Evolutionary conservation across 53 echinoderm and acorn worm genomes (phyloP).

Genomic region (Apostichopus leukothele): DNA sequence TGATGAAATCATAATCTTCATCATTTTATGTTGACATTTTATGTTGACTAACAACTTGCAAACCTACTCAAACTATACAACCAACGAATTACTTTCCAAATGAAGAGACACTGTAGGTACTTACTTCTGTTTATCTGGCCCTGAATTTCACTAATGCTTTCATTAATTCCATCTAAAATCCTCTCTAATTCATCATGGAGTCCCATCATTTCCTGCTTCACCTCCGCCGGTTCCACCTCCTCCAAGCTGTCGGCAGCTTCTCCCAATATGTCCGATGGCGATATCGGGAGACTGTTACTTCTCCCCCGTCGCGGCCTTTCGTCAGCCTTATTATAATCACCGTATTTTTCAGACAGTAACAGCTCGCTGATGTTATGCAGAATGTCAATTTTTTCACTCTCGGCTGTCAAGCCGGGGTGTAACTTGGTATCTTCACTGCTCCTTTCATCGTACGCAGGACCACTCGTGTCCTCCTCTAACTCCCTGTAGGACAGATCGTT

Average conservation of each 20-base stretch:
- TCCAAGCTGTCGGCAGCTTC: constrained; percentile 52
- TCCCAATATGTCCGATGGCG: constrained; percentile 46
- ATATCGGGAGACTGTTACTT: constrained; percentile 93
- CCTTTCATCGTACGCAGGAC: neutral
- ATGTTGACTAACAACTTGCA: no score
- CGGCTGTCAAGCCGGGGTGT: neutral
- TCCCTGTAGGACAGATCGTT: constrained; percentile 44
- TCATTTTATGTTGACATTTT: no score
- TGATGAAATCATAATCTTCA: no score
- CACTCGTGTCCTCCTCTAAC: neutral
- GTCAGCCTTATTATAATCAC: constrained; percentile 39
- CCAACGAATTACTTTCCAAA: no score
- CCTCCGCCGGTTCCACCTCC: constrained; percentile 51
- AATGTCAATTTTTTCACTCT: constrained; percentile 85
- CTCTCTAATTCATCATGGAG: constrained; percentile 85
- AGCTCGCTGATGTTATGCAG: constrained; percentile 83
- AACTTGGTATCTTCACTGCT: neutral
- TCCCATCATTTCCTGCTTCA: constrained; percentile 68
- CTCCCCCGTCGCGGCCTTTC: constrained; percentile 52
- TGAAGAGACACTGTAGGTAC: neutral
- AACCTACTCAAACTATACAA: no score
- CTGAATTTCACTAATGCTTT: constrained; percentile 88
- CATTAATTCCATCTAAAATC: constrained; percentile 85
- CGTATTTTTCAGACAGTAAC: constrained; percentile 69
- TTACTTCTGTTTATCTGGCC: constrained; percentile 66